Base-by-base conservation (phyloP, 2,888 invertebrate species). In the Chaitophorus viminalis region DNA sequence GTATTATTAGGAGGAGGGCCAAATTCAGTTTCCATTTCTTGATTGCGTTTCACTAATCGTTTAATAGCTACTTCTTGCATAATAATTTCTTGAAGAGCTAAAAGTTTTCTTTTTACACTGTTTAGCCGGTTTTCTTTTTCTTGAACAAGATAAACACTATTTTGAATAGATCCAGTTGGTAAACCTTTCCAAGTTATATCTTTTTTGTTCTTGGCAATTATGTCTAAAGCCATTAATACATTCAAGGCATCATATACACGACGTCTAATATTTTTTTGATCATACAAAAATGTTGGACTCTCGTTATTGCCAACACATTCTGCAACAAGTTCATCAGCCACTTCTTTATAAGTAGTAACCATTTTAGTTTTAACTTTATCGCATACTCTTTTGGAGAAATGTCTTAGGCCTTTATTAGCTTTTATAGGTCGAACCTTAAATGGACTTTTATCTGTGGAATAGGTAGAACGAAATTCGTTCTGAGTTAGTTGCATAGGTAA, bases 301-400 rank as follows among this genome's bases (percentile, higher is more conserved):
- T 88, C 70, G 70, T 21, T 68, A 3, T 88, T 76, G 5, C 87
- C 87, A 39, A 83, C 77, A 77, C 82, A 88, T 88, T 88, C 88
- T 33, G 82, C 52, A 25, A 88, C 88, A 54, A 88, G 52, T 76
- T 88, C 88, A 82, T 88, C 88, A n/a, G 88, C 88, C 1, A 88
- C 88, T 83, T 88, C 88, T 77, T 83, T 88, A 21, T 88, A 88
- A 2, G 88, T 88, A 33, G 88, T 88, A 14, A 83, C 82, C 70
- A 82, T 83, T 88, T 88, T 88, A 31, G 82, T 82, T 70, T 83
- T 88, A 6, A 88, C 82, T 29, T 88, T 88, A 77, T 88, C 88
- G 68, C 88, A 88, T 21, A 88, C 88, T 54, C 88, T 88, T 83
- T 88, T 88, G 1, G 88, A 88, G n/a, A 88, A 88, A 83, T 88